Evolutionary conservation across 2,888 invertebrate species (phyloP).

Genomic region (Ectropis crepuscularia): DNA sequence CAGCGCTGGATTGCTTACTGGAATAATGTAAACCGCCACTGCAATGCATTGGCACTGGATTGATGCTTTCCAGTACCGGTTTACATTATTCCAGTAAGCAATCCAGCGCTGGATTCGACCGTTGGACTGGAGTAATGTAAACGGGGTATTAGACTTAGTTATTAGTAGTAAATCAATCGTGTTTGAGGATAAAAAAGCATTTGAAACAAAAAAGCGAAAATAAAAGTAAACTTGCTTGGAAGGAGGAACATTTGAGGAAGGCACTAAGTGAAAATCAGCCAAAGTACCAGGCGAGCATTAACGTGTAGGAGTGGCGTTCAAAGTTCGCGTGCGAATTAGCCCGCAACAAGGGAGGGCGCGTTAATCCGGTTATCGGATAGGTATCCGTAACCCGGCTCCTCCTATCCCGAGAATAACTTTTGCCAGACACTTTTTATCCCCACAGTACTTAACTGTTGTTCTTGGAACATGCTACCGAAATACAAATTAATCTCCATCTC

Average conservation of each 20-base stretch:
- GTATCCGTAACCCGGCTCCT: constrained; percentile 60
- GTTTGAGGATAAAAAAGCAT: not conserved
- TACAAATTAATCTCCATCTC: constrained; percentile 28
- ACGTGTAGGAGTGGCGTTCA: constrained; percentile 60
- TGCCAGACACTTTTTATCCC: constrained; percentile 59
- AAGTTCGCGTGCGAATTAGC: constrained; percentile 77
- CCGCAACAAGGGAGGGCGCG: constrained; percentile 67
- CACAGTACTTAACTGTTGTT: constrained; percentile 56
- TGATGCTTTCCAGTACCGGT: too few species aligned
- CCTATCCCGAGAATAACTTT: constrained; percentile 62
- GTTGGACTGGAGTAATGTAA: too few species aligned
- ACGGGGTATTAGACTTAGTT: too few species aligned
- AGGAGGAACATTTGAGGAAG: constrained; percentile 21
- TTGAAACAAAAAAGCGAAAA: constrained; percentile 1
- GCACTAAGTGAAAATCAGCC: constrained; percentile 49
- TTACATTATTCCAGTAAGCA: too few species aligned
- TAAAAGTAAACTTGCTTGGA: not conserved
- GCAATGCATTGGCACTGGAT: too few species aligned
- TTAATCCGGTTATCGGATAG: constrained; percentile 77
- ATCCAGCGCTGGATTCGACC: too few species aligned
- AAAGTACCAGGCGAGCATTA: constrained; percentile 63
- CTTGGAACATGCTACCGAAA: constrained; percentile 26
- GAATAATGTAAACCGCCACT: too few species aligned
- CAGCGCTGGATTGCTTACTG: too few species aligned
- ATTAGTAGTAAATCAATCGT: constrained; percentile 2